These are phyloP conservation scores for Isurus oxyrinchus DNA, from an alignment of 2,113 vertebrate genomes.

Conservation along the genomic window DNA sequence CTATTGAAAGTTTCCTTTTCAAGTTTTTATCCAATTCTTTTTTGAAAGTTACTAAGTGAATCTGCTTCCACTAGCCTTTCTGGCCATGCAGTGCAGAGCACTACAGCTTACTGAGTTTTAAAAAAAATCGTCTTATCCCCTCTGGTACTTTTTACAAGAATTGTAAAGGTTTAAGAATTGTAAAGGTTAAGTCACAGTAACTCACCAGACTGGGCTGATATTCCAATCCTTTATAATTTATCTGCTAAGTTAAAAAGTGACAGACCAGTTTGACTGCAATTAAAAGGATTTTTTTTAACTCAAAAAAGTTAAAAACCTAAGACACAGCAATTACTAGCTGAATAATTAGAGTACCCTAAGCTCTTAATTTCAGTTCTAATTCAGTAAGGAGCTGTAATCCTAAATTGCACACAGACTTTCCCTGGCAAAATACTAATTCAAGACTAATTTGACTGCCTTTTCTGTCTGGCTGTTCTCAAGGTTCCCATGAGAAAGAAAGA, in stretches of 20 bases:
- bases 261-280: not conserved
- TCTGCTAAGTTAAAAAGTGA: not conserved
- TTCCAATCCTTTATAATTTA: not conserved
- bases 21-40: not conserved
- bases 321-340: slow-evolving; percentile 10
- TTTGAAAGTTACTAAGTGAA: not conserved
- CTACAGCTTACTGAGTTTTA: not conserved
- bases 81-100: not conserved
- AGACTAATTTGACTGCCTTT: slow-evolving; percentile 33
- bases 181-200: not conserved
- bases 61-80: not conserved
- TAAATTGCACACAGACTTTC: slow-evolving; percentile 30
- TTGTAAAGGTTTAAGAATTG: no score
- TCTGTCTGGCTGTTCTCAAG: slow-evolving; percentile 42
- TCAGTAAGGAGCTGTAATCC: slow-evolving; percentile 11
- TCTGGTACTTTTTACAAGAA: not conserved
- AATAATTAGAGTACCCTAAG: slow-evolving; percentile 3
- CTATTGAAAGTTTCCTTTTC: not conserved
- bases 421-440: slow-evolving; percentile 36
- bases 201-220: not conserved
- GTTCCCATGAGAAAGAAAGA: slow-evolving; percentile 53
- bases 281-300: not conserved
- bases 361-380: not conserved
- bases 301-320: slow-evolving; percentile 14
- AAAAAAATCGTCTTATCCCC: not conserved